These are phyloP conservation scores for Camelus bactrianus DNA, from an alignment of 2,113 vertebrate species.

Conservation along the genomic window DNA sequence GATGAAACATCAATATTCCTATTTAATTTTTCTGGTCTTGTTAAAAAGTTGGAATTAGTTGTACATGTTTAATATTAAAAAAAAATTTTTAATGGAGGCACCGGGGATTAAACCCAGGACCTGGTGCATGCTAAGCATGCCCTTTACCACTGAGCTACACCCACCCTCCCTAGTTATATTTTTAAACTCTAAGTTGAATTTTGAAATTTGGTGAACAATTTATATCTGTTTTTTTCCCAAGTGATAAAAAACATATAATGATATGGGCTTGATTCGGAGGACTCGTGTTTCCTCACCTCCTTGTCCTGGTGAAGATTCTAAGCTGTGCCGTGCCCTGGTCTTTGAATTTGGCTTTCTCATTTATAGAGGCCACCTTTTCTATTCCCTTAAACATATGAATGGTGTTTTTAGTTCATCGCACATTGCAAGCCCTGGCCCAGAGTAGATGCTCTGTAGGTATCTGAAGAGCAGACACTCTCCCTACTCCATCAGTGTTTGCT, in stretches of 20 bases:
- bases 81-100: no score
- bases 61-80: neutral
- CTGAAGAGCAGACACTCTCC: constrained; percentile 1
- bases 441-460: neutral
- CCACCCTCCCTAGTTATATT: neutral
- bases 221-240: neutral
- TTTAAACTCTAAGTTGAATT: neutral
- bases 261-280: neutral
- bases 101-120: no score
- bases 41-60: constrained; percentile 31
- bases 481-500: neutral
- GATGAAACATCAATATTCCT: neutral
- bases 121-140: no score
- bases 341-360: neutral
- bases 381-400: neutral
- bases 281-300: neutral
- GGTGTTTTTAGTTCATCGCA: neutral
- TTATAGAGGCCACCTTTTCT: neutral
- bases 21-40: constrained; percentile 47
- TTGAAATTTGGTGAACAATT: constrained; percentile 9
- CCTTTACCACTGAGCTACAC: no score
- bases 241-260: neutral
- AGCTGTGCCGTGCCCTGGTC: neutral
- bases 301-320: neutral
- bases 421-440: neutral